These are phyloP conservation scores for Theretra japonica DNA, from an alignment of 2,888 invertebrate genomes.

Conservation along the genomic window DNA sequence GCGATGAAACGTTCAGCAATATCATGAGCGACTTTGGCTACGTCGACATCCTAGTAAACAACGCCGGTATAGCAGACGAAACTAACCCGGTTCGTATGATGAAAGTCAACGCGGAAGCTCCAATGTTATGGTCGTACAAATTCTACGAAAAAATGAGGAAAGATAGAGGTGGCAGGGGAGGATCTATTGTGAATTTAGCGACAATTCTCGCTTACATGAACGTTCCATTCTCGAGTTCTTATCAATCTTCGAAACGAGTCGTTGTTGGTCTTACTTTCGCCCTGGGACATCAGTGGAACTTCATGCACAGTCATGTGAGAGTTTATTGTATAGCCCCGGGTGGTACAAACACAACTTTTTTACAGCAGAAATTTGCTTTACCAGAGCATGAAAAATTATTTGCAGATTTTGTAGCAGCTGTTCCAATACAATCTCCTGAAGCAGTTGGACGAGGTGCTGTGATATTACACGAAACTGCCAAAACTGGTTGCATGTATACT, in stretches of 20 bases:
- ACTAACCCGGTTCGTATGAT: slow-evolving; percentile 43
- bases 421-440: too few relatives aligned
- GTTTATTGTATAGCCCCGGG: too few relatives aligned
- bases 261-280: slow-evolving; percentile 66
- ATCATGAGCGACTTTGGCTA: slow-evolving; percentile 52
- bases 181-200: slow-evolving; percentile 85
- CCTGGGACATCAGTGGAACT: background rate
- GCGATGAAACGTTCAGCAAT: slow-evolving; percentile 62
- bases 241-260: slow-evolving; percentile 58
- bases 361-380: too few relatives aligned
- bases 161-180: slow-evolving; percentile 81
- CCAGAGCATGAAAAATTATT: too few relatives aligned
- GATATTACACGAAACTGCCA: too few relatives aligned
- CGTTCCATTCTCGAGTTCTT: slow-evolving; percentile 72
- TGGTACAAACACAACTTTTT: too few relatives aligned
- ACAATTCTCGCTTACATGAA: slow-evolving; percentile 83
- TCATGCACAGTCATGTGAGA: too few relatives aligned
- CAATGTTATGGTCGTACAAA: slow-evolving; percentile 66
- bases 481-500: too few relatives aligned
- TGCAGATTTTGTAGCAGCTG: too few relatives aligned
- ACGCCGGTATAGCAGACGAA: slow-evolving; percentile 63
- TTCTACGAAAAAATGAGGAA: slow-evolving; percentile 82
- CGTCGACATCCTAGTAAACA: slow-evolving; percentile 71
- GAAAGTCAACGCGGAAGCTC: slow-evolving; percentile 58
- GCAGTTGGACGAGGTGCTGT: too few relatives aligned